Evolutionary conservation across 1,140 invertebrate species (phyloP).

Genomic region (Drosophila littoralis): DNA sequence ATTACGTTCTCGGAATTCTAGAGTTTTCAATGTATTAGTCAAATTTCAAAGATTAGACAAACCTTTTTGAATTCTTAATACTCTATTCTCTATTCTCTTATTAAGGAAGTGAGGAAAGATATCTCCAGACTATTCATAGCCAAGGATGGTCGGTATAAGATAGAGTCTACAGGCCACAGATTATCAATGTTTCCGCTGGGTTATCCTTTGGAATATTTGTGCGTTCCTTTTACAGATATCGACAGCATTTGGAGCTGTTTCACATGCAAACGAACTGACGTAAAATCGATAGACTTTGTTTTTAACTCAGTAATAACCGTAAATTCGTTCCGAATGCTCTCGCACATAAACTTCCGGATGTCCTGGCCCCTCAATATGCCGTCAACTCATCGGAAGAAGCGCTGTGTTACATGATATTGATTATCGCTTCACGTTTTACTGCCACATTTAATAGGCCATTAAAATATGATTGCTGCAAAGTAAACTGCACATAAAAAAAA

Average conservation of each 20-base stretch:
- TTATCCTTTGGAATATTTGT: no score
- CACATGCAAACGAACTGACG: not conserved
- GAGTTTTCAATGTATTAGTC: not conserved
- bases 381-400: conserved; percentile 37
- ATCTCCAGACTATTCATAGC: no score
- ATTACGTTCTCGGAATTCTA: not conserved
- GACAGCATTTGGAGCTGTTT: not conserved
- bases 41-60: no score
- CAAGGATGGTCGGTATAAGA: no score
- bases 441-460: conserved; percentile 79
- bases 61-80: not conserved
- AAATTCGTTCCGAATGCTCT: conserved; percentile 50
- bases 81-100: no score
- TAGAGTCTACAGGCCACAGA: no score
- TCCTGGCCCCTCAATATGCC: not conserved
- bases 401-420: conserved; percentile 48
- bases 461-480: conserved; percentile 67
- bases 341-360: conserved; percentile 54
- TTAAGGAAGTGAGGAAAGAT: no score
- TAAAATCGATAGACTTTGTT: conserved; percentile 46
- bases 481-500: conserved; percentile 64
- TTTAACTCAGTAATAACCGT: conserved; percentile 54
- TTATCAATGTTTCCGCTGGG: no score
- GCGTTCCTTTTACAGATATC: no score
- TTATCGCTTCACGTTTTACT: conserved; percentile 59